Percentiles rank a stretch among this genome's conserved stretches.
Conservation (phyloP, 2,113 vertebrate genomes). For the Xenus cinereus region DNA sequence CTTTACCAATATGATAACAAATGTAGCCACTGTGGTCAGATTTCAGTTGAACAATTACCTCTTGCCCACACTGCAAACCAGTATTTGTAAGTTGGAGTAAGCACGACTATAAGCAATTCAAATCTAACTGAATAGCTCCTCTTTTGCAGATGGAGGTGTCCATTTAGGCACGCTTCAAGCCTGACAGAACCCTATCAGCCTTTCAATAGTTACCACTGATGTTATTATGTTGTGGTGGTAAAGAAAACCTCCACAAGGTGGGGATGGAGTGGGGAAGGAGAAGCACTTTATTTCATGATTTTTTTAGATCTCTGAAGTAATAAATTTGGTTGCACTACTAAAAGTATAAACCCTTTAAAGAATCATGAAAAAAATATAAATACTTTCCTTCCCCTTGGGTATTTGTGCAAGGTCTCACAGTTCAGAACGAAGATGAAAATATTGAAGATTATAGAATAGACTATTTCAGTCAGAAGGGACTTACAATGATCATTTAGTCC, state of each 20-base stretch:
- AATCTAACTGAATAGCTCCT: neutral
- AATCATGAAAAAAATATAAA: neutral
- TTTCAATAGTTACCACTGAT: neutral
- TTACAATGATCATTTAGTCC: neutral
- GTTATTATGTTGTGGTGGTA: neutral
- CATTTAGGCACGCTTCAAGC: neutral
- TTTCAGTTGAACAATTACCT: neutral
- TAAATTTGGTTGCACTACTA: neutral
- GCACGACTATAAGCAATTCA: neutral
- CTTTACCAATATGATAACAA: neutral
- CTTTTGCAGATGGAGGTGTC: neutral
- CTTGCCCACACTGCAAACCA: neutral
- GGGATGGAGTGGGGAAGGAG: fast-evolving
- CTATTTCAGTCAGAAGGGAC: neutral
- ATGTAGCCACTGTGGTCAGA: neutral
- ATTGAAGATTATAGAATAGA: neutral
- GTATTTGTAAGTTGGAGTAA: neutral
- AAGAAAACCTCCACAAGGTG: neutral
- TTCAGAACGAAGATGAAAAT: neutral
- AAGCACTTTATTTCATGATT: neutral
- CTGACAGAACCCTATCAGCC: neutral
- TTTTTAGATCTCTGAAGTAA: neutral
- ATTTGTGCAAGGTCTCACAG: neutral
- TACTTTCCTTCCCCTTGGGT: too few species aligned
- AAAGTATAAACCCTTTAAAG: neutral